phyloP scores from a whole-genome alignment of 2,797 vertebrate species.

The Ammospiza maritima region DNA sequence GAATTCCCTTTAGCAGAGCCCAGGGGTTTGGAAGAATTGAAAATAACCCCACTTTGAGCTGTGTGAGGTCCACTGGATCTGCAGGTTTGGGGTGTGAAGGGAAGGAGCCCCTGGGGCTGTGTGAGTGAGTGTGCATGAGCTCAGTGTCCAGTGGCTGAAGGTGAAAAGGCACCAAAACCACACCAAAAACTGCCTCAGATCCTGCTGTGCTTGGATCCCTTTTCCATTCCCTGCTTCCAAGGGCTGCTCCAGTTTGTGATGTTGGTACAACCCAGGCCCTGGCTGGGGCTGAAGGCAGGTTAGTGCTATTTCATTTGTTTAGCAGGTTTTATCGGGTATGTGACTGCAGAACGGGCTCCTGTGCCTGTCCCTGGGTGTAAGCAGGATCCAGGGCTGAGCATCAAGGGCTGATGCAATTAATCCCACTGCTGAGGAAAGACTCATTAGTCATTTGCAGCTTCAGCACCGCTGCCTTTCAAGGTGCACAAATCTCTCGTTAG shows the following conservation, averaged over 20 bases:
- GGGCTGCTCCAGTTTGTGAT: background rate
- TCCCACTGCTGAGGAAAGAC: background rate
- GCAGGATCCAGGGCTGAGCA: background rate
- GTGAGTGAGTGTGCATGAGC: accelerated
- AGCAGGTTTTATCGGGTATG: background rate
- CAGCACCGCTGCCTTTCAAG: constrained; percentile 40
- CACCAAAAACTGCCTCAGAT: background rate
- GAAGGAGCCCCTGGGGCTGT: accelerated
- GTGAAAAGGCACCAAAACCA: background rate
- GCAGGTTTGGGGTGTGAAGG: background rate
- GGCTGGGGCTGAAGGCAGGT: background rate
- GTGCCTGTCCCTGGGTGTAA: background rate
- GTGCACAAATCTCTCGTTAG: constrained; percentile 43
- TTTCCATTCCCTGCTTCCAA: background rate
- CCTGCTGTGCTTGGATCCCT: background rate
- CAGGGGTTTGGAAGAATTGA: accelerated
- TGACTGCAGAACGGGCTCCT: background rate
- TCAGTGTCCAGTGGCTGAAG: accelerated
- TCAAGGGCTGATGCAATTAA: constrained; percentile 13
- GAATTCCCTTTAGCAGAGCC: background rate
- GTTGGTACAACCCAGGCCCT: background rate
- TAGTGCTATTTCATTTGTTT: background rate
- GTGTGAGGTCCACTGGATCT: accelerated
- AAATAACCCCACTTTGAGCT: accelerated
- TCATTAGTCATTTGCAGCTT: constrained; percentile 32